Conservation (phyloP, 1,140 invertebrate genomes). For the Tigriopus japonicus region DNA sequence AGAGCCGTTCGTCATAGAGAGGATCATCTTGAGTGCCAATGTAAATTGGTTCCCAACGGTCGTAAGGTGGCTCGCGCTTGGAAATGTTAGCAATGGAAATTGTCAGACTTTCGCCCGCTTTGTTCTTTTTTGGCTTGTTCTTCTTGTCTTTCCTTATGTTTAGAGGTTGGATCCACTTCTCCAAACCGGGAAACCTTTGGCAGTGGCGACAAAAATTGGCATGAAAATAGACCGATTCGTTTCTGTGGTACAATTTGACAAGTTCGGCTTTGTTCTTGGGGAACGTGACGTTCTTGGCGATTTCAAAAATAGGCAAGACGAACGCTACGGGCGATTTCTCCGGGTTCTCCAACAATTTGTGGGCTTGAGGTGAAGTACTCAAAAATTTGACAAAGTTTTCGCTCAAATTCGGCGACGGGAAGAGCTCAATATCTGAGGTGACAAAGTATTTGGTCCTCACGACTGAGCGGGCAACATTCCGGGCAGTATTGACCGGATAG, state of each 20-base stretch:
- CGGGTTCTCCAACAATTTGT: slow-evolving; percentile 1
- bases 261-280: slow-evolving; percentile 53
- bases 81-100: background rate
- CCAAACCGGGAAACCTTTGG: slow-evolving; percentile 63
- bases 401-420: slow-evolving; percentile 33
- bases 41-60: slow-evolving; percentile 62
- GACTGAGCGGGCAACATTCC: slow-evolving; percentile 60
- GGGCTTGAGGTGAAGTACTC: slow-evolving; percentile 1
- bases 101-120: background rate
- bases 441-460: slow-evolving; percentile 63
- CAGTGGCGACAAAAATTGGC: slow-evolving; percentile 69
- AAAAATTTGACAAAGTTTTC: slow-evolving; percentile 19
- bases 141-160: background rate
- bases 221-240: slow-evolving; percentile 70
- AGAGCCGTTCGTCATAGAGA: slow-evolving; percentile 52
- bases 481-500: slow-evolving; percentile 69
- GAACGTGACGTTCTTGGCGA: slow-evolving; percentile 44
- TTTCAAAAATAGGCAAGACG: slow-evolving; percentile 61
- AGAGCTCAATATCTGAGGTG: slow-evolving; percentile 68
- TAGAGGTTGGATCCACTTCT: slow-evolving; percentile 48
- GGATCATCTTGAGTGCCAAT: slow-evolving; percentile 58
- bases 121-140: background rate
- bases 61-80: slow-evolving; percentile 24
- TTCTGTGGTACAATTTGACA: slow-evolving; percentile 47
- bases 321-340: slow-evolving; percentile 42